phyloP scores from a whole-genome alignment of 2,113 vertebrate species.

The Neodon shergylaensis region DNA sequence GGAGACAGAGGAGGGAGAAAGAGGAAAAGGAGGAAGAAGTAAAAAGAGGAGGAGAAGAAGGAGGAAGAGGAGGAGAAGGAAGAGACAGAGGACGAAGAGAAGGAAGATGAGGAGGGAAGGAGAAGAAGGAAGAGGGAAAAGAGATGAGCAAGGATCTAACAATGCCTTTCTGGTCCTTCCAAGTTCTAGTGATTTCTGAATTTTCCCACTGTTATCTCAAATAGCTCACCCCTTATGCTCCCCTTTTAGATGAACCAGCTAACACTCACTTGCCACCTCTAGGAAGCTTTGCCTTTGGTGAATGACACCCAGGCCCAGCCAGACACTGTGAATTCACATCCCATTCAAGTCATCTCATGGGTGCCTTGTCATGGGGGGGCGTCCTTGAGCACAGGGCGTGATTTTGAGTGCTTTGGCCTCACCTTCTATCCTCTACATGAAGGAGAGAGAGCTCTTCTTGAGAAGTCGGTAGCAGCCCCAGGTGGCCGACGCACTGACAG shows the following conservation, averaged over 20 bases:
- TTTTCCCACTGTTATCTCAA: not conserved
- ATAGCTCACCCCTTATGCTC: not conserved
- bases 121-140: too few relatives aligned
- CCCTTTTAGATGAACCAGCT: not conserved
- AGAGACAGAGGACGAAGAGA: not conserved
- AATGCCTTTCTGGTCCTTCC: not conserved
- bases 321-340: not conserved
- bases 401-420: not conserved
- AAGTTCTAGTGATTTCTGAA: conserved; percentile 11
- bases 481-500: not conserved
- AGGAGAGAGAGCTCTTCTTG: not conserved
- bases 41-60: too few relatives aligned
- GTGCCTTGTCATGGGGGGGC: not conserved
- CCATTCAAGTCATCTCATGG: not conserved
- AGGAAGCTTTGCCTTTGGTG: not conserved
- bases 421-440: not conserved
- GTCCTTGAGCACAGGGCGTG: not conserved
- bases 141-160: not conserved
- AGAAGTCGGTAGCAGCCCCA: not conserved
- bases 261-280: not conserved
- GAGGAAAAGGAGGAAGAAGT: not conserved
- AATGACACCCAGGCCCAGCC: not conserved
- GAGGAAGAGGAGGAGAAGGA: not conserved
- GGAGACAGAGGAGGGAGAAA: too few relatives aligned
- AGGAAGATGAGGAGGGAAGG: not conserved